Conservation (phyloP, 2,113 vertebrate species). For the Poeciliopsis turrubarensis region DNA sequence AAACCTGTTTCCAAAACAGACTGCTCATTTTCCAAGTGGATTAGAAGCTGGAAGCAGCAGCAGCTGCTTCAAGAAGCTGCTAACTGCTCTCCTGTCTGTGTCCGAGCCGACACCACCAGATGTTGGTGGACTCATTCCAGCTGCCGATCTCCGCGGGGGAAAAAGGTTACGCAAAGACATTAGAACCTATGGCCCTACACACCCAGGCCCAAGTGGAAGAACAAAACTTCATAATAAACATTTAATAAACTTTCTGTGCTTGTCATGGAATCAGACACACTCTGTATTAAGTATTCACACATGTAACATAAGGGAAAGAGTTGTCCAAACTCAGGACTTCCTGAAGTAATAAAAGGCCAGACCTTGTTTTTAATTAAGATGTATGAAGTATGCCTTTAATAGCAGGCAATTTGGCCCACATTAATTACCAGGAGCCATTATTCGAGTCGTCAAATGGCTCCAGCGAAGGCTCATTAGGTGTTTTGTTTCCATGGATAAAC, state of each 20-base stretch:
- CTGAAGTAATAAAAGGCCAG: constrained; percentile 47
- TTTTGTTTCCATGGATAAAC: constrained; percentile 58
- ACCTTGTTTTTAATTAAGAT: constrained; percentile 75
- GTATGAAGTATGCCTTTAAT: constrained; percentile 46
- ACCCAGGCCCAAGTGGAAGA: constrained; percentile 24
- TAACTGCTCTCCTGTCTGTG: constrained; percentile 17
- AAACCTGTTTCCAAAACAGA: constrained; percentile 59
- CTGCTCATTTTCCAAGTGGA: constrained; percentile 31
- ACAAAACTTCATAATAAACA: constrained; percentile 4
- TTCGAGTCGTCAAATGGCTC: constrained; percentile 49
- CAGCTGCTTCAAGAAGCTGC: constrained; percentile 49
- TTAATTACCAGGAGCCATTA: constrained; percentile 75
- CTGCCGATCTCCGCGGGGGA: constrained; percentile 50
- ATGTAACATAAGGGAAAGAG: not conserved
- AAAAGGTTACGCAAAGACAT: constrained; percentile 60
- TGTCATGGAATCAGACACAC: not conserved
- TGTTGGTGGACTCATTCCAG: constrained; percentile 67
- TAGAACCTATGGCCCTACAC: constrained; percentile 49
- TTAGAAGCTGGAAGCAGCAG: constrained; percentile 47
- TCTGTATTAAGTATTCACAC: not conserved
- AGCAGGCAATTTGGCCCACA: constrained; percentile 56
- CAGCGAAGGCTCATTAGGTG: constrained; percentile 63
- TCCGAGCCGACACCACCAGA: constrained; percentile 61
- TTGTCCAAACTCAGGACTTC: not conserved
- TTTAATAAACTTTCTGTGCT: not conserved